Evolutionary conservation across 2,797 vertebrate genomes (phyloP).

Genomic region (Podargus strigoides): DNA sequence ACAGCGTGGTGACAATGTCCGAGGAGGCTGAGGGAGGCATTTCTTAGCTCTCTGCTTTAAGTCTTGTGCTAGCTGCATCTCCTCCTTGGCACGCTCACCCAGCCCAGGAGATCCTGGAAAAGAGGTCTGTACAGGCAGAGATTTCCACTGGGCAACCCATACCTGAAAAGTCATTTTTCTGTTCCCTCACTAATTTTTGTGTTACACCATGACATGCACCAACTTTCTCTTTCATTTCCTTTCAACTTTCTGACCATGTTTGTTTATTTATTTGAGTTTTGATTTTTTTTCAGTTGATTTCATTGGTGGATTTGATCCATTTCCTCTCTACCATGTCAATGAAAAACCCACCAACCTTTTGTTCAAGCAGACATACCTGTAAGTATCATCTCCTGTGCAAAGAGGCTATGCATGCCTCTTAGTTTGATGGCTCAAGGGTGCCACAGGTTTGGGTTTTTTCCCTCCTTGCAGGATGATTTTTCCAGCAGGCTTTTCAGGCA

Average conservation of each 20-base stretch:
- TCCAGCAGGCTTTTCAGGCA: neutral
- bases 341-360: conserved; percentile 93
- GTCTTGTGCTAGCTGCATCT: neutral
- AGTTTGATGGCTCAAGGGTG: neutral
- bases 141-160: neutral
- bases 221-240: neutral
- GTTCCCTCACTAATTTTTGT: neutral
- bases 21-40: neutral
- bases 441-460: neutral
- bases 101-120: neutral
- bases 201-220: neutral
- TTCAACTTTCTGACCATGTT: conserved; percentile 38
- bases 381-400: conserved; percentile 76
- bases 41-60: neutral
- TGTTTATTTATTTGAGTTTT: conserved; percentile 78
- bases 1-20: neutral
- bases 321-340: conserved; percentile 94
- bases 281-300: conserved; percentile 98
- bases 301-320: conserved; percentile 98
- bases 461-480: neutral
- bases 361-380: conserved; percentile 89
- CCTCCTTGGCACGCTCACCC: neutral
- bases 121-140: neutral
- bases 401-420: neutral
- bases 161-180: neutral